These are phyloP conservation scores for Brenthis daphne DNA, from an alignment of 2,888 invertebrate species.

Conservation along the genomic window DNA sequence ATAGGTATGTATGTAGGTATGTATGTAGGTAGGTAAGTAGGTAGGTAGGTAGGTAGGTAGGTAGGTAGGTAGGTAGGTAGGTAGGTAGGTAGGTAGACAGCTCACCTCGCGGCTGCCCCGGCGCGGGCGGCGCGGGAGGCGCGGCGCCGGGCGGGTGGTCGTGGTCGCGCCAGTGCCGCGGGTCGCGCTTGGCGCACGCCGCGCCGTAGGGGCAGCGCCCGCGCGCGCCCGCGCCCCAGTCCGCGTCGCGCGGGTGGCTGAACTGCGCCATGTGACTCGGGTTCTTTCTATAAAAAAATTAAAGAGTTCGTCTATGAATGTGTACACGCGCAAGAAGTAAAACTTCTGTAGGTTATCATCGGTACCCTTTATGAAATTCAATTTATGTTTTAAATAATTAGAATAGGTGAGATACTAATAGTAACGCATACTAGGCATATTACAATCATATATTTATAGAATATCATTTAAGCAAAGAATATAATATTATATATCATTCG, in stretches of 20 bases:
- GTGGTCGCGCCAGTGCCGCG: constrained; percentile 80
- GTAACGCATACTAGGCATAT: no score
- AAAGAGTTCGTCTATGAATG: no score
- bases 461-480: no score
- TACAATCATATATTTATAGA: no score
- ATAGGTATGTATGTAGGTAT: no score
- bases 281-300: constrained; percentile 76
- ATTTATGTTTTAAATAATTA: no score
- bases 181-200: constrained; percentile 80
- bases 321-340: no score
- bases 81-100: not conserved
- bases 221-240: constrained; percentile 76
- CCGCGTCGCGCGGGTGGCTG: constrained; percentile 85
- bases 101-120: not conserved
- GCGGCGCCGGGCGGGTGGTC: constrained; percentile 66
- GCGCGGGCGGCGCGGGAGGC: constrained; percentile 28
- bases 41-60: not conserved
- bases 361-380: no score
- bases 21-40: not conserved
- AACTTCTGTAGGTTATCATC: no score
- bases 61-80: no score
- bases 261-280: constrained; percentile 81
- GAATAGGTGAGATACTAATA: no score
- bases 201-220: constrained; percentile 83
- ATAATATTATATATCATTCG: no score